phyloP scores from a whole-genome alignment of 2,113 vertebrate genomes.

The Campylorhamphus procurvoides region DNA sequence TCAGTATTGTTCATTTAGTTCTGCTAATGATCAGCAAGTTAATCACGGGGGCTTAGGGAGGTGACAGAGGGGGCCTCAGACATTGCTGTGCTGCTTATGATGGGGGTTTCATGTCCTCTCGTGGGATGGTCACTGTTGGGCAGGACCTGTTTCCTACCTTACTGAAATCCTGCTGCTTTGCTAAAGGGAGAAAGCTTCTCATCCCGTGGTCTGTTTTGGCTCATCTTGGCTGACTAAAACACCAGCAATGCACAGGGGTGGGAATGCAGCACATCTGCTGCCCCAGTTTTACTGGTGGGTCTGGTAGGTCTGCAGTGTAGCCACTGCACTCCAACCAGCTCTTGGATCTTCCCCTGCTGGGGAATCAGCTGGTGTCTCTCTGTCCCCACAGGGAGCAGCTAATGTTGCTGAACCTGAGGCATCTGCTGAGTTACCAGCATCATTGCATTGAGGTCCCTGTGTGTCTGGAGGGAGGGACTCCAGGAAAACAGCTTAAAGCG shows the following conservation, averaged over 20 bases:
- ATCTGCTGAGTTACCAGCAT: neutral
- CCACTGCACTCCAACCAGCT: neutral
- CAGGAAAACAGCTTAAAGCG: neutral
- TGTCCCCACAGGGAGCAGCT: neutral
- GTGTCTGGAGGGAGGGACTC: neutral
- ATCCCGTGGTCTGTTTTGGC: neutral
- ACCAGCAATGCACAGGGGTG: neutral
- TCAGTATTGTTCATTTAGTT: slow-evolving; percentile 39
- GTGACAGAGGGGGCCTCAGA: neutral
- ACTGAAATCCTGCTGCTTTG: neutral
- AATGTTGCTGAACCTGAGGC: neutral
- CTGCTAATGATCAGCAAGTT: slow-evolving; percentile 18
- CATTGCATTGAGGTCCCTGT: accelerated
- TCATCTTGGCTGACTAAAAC: neutral
- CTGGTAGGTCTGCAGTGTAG: neutral
- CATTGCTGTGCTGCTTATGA: neutral
- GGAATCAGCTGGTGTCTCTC: neutral
- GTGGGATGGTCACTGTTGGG: neutral
- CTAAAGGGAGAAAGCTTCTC: neutral
- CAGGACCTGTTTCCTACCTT: neutral
- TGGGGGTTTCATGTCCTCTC: neutral
- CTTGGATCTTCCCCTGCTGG: neutral
- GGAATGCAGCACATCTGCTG: neutral
- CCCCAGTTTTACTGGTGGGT: neutral
- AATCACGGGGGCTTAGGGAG: neutral